Evolutionary conservation across 2,797 vertebrate species (phyloP).

Genomic region (Cuniculus paca): DNA sequence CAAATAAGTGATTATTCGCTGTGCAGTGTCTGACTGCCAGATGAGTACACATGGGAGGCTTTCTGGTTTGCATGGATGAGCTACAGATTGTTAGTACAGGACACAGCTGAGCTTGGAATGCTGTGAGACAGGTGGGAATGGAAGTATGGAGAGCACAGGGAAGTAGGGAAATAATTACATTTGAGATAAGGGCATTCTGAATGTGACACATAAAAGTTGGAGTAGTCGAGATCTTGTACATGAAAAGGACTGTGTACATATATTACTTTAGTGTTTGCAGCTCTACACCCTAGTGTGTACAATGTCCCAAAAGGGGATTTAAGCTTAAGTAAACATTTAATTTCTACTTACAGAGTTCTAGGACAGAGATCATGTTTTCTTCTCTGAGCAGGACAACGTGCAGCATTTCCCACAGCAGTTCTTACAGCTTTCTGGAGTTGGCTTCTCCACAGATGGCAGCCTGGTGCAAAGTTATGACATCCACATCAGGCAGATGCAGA

Average conservation of each 20-base stretch:
- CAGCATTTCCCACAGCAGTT: neutral
- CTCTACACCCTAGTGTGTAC: neutral
- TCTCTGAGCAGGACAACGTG: neutral
- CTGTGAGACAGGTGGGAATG: neutral
- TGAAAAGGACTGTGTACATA: neutral
- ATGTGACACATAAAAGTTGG: neutral
- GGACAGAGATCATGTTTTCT: neutral
- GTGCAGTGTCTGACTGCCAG: neutral
- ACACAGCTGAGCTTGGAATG: neutral
- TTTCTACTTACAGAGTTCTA: neutral
- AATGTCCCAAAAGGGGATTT: neutral
- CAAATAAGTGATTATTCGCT: neutral
- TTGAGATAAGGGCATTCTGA: neutral
- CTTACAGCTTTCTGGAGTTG: neutral
- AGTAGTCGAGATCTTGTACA: neutral
- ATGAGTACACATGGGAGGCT: neutral
- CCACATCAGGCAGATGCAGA: neutral
- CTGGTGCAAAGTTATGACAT: neutral
- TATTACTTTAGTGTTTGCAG: conserved; percentile 16
- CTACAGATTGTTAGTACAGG: neutral
- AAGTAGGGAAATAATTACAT: neutral
- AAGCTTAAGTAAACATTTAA: neutral
- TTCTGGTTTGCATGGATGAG: neutral
- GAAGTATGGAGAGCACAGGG: neutral
- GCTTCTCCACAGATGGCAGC: neutral